Percentiles rank a stretch among this genome's conserved stretches.
phyloP scores from a whole-genome alignment of 2,797 vertebrate species.

The Heliangelus exortis region DNA sequence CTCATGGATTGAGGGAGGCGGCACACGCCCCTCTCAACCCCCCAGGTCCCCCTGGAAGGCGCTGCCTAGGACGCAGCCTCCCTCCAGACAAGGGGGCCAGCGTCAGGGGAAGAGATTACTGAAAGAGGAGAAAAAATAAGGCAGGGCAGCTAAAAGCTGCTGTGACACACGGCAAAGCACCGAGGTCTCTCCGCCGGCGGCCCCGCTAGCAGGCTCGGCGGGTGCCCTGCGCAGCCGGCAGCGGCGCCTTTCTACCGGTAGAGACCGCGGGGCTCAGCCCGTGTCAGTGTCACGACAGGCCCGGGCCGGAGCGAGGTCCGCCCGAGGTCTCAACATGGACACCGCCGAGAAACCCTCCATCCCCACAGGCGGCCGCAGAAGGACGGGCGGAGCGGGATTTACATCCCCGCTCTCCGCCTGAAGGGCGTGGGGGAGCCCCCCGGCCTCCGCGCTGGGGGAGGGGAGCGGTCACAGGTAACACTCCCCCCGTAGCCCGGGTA shows the following conservation, averaged over 20 bases:
- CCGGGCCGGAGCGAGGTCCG: not conserved
- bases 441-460: not conserved
- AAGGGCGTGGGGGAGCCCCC: not conserved
- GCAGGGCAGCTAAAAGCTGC: not conserved
- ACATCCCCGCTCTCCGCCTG: not conserved
- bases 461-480: conserved; percentile 22
- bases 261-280: not conserved
- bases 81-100: not conserved
- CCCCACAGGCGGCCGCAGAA: not conserved
- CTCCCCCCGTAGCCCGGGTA: no score
- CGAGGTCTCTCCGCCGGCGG: not conserved
- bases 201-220: not conserved
- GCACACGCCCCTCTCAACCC: not conserved
- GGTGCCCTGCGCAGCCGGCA: not conserved
- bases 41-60: not conserved
- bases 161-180: not conserved
- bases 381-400: not conserved
- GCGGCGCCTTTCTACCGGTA: not conserved
- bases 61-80: not conserved
- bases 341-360: not conserved
- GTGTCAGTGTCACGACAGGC: not conserved
- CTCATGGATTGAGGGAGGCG: not conserved
- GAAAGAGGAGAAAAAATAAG: not conserved
- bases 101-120: not conserved
- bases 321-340: not conserved